Base-by-base conservation (phyloP, 2,113 vertebrate species). In the Peromyscus californicus region DNA sequence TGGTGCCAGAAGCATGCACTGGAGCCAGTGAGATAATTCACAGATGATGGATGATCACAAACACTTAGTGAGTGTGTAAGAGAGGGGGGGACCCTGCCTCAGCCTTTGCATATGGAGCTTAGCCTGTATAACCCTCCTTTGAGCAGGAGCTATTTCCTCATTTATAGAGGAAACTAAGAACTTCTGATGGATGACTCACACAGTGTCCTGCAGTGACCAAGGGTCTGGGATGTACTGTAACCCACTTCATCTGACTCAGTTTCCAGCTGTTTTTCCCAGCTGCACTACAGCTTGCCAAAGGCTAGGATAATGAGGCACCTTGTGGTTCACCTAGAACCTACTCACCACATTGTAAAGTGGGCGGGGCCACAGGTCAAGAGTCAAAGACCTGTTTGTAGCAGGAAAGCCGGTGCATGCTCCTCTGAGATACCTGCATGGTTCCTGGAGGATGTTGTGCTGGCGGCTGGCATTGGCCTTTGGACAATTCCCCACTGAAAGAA, bases 41-140 rank as follows among this genome's bases (percentile, higher is more conserved):
- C 29, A n/a, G 67, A 67, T 72, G 65, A 91, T 61, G 70, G 57
- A 42, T 15, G 36, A 51, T 39, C 6, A 42, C n/a, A 63, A 19
- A 88, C n/a, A 39, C 67, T 75, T n/a, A 59, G 24, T 19, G 57
- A 33, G 75, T 9, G 36, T 36, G 19, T 24, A 29, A 36, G 69
- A 13, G 36, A 36, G 0, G 0, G 22, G 22, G 1, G 22, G 26
- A 33, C 1, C 1, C 33, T 39, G 15, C 17, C 26, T 21, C 1
- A 22, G 51, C 7, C 86, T 15, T n/a, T 10, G 31, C 4, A 4
- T 0, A 6, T 7, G 2, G 5, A 51, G 13, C n/a, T 9, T 59
- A 0, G 78, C 74, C 42, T 91, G 12, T 33, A 42, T 5, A 42
- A 26, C 21, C 29, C 13, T 76, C 61, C 51, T 63, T 61, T 17